Base-by-base conservation (phyloP, 1,140 invertebrate species). In the Procambarus virginalis region DNA sequence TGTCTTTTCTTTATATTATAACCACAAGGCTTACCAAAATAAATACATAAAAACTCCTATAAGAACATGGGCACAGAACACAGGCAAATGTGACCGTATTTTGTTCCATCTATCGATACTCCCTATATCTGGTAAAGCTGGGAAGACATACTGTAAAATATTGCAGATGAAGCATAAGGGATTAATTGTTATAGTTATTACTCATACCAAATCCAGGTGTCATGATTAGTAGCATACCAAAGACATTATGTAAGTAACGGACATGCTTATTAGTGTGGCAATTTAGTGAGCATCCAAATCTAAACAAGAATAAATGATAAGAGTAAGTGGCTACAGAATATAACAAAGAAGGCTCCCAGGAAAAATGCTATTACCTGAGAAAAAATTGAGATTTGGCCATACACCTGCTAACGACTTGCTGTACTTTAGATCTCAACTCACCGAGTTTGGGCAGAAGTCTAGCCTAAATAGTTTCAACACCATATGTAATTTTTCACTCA, bases 91-190 rank as follows among this genome's bases (percentile, higher is more conserved):
- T 3, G 10, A 80, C 78, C 78, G 58, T 55, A n/a, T 55, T 55
- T 14, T 14, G n/a, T 55, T 80, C 55, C 58, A 12, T 80, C 77
- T 73, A 73, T 8, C 22, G 73, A 78, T 49, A 77, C 76, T 89
- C 58, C 75, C 81, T 83, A 78, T 34, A 77, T 83, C 81, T 89
- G 88, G 88, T 78, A 78, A 89, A 89, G 88, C 88, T 89, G 88
- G 88, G 88, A 84, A 89, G 88, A 89, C 88, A 83, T 89, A 89
- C 68, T 55, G 34, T 45, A 34, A 64, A 82, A 45, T 73, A 73
- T 68, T 82, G 80, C 80, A 82, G 80, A 81, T 8, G n/a, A 81
- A 82, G 80, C 80, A 46, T 60, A 64, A 82, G 49, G 55, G 58
- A 60, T 55, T 77, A 34, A 84, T 48, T 64, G 64, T 49, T 51